These are phyloP conservation scores for Eudemis profundana DNA, from an alignment of 2,888 invertebrate genomes.

Conservation along the genomic window DNA sequence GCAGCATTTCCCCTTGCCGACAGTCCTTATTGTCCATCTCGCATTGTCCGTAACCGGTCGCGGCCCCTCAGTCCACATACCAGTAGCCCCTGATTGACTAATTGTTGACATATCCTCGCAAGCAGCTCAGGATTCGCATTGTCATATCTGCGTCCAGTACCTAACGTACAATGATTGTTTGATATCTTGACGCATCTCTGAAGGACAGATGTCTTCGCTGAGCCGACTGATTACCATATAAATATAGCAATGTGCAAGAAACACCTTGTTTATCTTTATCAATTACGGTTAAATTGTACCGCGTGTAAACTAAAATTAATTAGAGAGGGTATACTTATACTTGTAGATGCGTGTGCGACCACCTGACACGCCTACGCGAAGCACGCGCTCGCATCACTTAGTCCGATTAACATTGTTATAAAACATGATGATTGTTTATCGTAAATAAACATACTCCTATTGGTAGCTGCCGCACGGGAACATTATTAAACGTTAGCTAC, in stretches of 20 bases:
- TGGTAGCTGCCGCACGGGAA: slow-evolving; percentile 19
- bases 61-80: slow-evolving; percentile 60
- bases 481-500: slow-evolving; percentile 34
- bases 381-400: slow-evolving; percentile 56
- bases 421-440: slow-evolving; percentile 52
- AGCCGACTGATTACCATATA: slow-evolving; percentile 38
- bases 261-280: slow-evolving; percentile 47
- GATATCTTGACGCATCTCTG: slow-evolving; percentile 30
- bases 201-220: slow-evolving; percentile 40
- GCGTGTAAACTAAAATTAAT: slow-evolving; percentile 48
- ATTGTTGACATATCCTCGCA: slow-evolving; percentile 56
- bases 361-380: slow-evolving; percentile 56
- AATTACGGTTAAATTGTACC: slow-evolving; percentile 43
- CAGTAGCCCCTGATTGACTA: slow-evolving; percentile 59
- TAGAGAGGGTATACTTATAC: slow-evolving; percentile 49
- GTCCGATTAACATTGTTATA: slow-evolving; percentile 56
- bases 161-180: slow-evolving; percentile 38
- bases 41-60: slow-evolving; percentile 68
- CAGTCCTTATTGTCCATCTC: slow-evolving; percentile 63
- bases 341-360: slow-evolving; percentile 47
- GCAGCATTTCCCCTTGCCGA: slow-evolving; percentile 68
- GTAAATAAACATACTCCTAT: slow-evolving; percentile 39
- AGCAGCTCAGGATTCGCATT: slow-evolving; percentile 36
- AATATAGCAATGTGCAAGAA: slow-evolving; percentile 44
- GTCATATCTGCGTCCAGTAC: slow-evolving; percentile 28